phyloP scores from a whole-genome alignment of 1,140 invertebrate species.

The Mamestra configurata region DNA sequence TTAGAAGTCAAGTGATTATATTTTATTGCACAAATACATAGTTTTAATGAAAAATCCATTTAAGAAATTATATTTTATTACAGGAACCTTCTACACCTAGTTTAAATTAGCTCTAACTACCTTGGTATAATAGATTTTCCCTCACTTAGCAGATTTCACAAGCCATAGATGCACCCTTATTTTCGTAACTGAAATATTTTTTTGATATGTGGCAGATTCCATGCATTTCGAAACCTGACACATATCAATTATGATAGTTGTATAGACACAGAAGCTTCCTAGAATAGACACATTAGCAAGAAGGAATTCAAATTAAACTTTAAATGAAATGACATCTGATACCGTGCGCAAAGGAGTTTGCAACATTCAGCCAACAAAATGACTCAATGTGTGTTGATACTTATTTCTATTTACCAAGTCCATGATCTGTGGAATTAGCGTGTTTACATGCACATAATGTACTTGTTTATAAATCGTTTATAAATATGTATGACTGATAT shows the following conservation, averaged over 20 bases:
- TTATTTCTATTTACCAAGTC: neutral
- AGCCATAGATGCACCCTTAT: too few species aligned
- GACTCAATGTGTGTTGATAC: neutral
- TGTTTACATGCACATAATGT: neutral
- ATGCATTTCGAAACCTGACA: too few species aligned
- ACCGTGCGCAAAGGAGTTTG: neutral
- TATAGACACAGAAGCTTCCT: neutral
- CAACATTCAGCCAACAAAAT: conserved; percentile 13
- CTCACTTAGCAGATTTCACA: too few species aligned
- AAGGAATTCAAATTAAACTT: neutral
- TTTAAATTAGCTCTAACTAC: too few species aligned
- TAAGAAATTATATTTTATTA: too few species aligned
- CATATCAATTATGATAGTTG: too few species aligned
- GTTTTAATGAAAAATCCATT: too few species aligned
- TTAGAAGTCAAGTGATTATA: neutral
- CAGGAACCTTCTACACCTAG: too few species aligned
- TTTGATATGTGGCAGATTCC: too few species aligned
- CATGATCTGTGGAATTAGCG: conserved; percentile 1
- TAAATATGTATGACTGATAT: neutral
- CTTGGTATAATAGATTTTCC: too few species aligned
- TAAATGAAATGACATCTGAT: conserved; percentile 27
- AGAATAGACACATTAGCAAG: neutral
- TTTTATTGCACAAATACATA: too few species aligned
- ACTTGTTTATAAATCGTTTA: conserved; percentile 10
- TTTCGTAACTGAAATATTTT: too few species aligned